These are phyloP conservation scores for Trematocara stigmaticum DNA, from an alignment of 2,113 vertebrate species.

Conservation along the genomic window DNA sequence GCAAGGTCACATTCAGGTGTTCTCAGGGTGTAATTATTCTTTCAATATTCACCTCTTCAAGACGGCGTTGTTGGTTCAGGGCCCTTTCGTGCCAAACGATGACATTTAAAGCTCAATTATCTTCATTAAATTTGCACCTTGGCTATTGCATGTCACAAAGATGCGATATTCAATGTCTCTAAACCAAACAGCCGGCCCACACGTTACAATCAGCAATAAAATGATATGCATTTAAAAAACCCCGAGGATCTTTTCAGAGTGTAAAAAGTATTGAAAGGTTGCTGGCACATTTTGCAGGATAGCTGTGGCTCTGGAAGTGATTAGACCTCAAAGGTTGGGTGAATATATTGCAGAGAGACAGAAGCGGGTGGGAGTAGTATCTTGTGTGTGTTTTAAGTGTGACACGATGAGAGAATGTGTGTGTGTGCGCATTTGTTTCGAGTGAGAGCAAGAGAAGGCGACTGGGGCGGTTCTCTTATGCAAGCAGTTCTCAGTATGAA, in stretches of 20 bases:
- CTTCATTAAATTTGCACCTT: not conserved
- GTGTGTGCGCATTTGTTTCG: constrained; percentile 32
- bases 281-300: constrained; percentile 49
- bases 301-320: constrained; percentile 64
- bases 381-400: constrained; percentile 22
- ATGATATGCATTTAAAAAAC: constrained; percentile 4
- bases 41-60: not conserved
- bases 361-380: constrained; percentile 33
- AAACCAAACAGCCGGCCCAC: not conserved
- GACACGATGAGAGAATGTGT: constrained; percentile 25
- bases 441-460: constrained; percentile 9
- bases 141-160: not conserved
- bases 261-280: constrained; percentile 34
- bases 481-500: constrained; percentile 58
- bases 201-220: not conserved
- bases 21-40: not conserved
- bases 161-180: not conserved
- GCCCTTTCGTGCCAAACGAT: not conserved
- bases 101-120: not conserved
- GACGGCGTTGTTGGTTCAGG: not conserved
- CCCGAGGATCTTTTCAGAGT: constrained; percentile 22
- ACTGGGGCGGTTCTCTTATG: constrained; percentile 44
- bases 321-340: constrained; percentile 57
- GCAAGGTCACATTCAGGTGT: constrained; percentile 3
- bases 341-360: constrained; percentile 43